Percentiles rank a stretch among this genome's conserved stretches.
Conservation (phyloP, 2,113 vertebrate genomes). For the Hemicordylus capensis region DNA sequence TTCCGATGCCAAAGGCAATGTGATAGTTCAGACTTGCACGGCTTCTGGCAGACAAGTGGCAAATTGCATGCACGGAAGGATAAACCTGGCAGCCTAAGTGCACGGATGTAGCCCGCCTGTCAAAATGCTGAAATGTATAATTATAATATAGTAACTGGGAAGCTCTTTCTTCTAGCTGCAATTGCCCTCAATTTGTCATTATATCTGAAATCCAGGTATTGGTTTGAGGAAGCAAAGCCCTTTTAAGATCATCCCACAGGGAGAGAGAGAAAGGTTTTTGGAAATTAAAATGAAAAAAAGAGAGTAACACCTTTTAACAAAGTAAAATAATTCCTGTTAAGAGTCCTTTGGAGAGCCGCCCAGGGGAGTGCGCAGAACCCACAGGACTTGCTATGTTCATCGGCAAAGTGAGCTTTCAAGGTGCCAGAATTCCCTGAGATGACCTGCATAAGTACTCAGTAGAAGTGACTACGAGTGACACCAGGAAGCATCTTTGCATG, state of each 20-base stretch:
- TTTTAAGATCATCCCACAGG: neutral
- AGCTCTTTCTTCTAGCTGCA: neutral
- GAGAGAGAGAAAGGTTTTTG: neutral
- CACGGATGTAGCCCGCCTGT: no score
- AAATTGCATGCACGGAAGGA: neutral
- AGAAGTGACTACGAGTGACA: conserved; percentile 16
- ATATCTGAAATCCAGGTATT: neutral
- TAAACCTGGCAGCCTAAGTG: neutral
- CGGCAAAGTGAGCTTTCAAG: conserved; percentile 22
- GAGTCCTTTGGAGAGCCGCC: neutral
- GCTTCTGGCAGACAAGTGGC: neutral
- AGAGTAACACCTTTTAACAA: neutral
- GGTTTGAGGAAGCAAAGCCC: neutral
- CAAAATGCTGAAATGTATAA: neutral
- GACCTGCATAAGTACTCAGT: conserved; percentile 45
- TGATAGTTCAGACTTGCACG: neutral
- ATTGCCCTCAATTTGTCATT: neutral
- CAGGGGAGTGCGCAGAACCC: neutral
- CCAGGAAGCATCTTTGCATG: conserved; percentile 38
- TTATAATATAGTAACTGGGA: neutral
- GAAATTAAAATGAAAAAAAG: no score
- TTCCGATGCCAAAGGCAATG: neutral
- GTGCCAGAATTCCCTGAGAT: conserved; percentile 25
- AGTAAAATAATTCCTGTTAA: neutral
- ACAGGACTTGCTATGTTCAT: neutral